Evolutionary conservation across 35 echinoderm and acorn worm genomes (phyloP).

Genomic region (Heliocidaris erythrogramma): DNA sequence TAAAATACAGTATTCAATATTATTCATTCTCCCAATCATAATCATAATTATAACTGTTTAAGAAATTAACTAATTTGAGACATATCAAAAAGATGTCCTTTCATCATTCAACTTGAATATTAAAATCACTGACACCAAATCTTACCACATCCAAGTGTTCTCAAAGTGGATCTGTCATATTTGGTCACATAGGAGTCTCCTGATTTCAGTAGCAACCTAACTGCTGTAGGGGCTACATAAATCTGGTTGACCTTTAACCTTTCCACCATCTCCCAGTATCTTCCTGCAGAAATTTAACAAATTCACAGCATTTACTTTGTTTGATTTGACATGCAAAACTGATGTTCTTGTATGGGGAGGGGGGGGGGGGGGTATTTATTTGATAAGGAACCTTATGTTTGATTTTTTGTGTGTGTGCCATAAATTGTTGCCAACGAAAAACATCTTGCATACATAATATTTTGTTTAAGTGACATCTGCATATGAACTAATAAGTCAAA

Average conservation of each 20-base stretch:
- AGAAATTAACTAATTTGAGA: too few relatives aligned
- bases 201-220: conserved; percentile 81
- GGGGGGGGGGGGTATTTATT: background rate
- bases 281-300: conserved; percentile 56
- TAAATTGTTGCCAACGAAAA: too few relatives aligned
- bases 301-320: background rate
- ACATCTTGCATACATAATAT: too few relatives aligned
- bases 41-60: too few relatives aligned
- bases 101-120: too few relatives aligned
- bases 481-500: too few relatives aligned
- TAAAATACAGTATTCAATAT: too few relatives aligned
- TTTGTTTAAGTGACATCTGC: too few relatives aligned
- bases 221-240: conserved; percentile 87
- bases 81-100: too few relatives aligned
- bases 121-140: background rate
- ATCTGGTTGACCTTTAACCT: conserved; percentile 90
- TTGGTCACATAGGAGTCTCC: conserved; percentile 80
- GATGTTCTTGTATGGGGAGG: background rate
- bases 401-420: too few relatives aligned
- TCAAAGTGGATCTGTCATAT: conserved; percentile 83
- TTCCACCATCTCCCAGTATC: conserved; percentile 98
- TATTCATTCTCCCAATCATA: too few relatives aligned
- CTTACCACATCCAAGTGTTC: conserved; percentile 94
- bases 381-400: background rate
- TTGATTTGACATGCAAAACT: background rate